phyloP scores from a whole-genome alignment of 2,888 invertebrate species.

The Tetramorium bicarinatum region DNA sequence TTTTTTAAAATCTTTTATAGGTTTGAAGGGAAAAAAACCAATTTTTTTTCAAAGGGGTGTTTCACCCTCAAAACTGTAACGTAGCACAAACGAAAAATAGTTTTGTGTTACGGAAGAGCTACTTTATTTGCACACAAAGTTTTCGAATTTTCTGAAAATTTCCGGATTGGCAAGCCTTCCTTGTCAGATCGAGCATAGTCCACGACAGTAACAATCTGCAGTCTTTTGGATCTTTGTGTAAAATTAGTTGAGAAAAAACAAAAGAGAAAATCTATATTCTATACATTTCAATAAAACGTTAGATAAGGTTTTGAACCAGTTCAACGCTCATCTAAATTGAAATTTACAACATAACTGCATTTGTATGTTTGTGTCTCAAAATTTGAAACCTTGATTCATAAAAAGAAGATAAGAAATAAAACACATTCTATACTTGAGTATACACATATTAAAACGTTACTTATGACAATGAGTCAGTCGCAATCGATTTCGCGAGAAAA shows the following conservation, averaged over 20 bases:
- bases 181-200: background rate
- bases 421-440: background rate
- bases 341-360: background rate
- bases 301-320: background rate
- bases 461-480: constrained; percentile 42
- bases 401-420: background rate
- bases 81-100: too few relatives aligned
- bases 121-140: too few relatives aligned
- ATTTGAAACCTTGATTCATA: background rate
- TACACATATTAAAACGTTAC: background rate
- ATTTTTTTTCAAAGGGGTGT: too few relatives aligned
- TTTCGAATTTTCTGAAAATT: too few relatives aligned
- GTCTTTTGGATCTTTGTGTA: background rate
- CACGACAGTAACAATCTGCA: background rate
- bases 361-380: background rate
- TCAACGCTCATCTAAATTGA: background rate
- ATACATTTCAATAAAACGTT: background rate
- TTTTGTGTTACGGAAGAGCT: too few relatives aligned
- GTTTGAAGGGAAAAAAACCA: too few relatives aligned
- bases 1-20: too few relatives aligned
- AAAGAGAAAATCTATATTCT: constrained; percentile 14
- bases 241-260: background rate
- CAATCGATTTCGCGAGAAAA: constrained; percentile 48
- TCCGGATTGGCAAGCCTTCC: too few relatives aligned
- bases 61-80: too few relatives aligned